A percentile compares a stretch with the other conserved stretches of the same genome.
phyloP scores from a whole-genome alignment of 2,113 vertebrate genomes.

The Macrotis lagotis region DNA sequence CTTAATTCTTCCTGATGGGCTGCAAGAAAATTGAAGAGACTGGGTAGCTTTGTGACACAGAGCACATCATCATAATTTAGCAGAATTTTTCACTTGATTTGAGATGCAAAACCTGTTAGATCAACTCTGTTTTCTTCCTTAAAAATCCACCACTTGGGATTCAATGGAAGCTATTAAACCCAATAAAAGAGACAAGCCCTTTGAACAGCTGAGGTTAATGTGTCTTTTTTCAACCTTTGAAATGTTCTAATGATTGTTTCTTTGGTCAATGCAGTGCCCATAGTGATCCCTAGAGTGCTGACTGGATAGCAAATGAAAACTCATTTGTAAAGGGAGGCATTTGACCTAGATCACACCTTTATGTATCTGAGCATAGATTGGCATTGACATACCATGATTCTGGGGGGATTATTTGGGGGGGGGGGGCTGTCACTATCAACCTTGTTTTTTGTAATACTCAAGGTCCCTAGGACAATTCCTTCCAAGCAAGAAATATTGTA shows the following conservation, averaged over 20 bases:
- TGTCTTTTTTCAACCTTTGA: not conserved
- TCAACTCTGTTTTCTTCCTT: conserved; percentile 37
- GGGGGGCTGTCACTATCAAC: not conserved
- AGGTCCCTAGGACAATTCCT: not conserved
- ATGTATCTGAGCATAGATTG: not conserved
- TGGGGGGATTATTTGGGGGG: not conserved
- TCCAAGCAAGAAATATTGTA: not conserved
- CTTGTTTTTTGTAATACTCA: not conserved
- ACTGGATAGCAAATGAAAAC: not conserved
- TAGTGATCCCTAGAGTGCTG: not conserved
- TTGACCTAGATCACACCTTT: no score
- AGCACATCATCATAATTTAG: conserved; percentile 43
- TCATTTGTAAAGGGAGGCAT: not conserved
- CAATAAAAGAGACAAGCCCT: not conserved
- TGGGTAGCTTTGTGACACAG: conserved; percentile 8
- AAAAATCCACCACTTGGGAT: conserved; percentile 5
- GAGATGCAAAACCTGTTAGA: conserved; percentile 46
- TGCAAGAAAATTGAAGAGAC: conserved; percentile 45
- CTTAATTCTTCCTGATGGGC: conserved; percentile 50
- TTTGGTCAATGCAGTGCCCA: not conserved
- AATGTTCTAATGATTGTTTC: not conserved
- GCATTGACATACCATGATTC: not conserved
- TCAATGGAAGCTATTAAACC: conserved; percentile 39
- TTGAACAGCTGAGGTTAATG: not conserved
- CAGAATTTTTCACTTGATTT: conserved; percentile 56